Evolutionary conservation across 2,888 invertebrate species (phyloP), one percentile per base, ranked within the genome.

Genomic region (Lithosia quadra): DNA sequence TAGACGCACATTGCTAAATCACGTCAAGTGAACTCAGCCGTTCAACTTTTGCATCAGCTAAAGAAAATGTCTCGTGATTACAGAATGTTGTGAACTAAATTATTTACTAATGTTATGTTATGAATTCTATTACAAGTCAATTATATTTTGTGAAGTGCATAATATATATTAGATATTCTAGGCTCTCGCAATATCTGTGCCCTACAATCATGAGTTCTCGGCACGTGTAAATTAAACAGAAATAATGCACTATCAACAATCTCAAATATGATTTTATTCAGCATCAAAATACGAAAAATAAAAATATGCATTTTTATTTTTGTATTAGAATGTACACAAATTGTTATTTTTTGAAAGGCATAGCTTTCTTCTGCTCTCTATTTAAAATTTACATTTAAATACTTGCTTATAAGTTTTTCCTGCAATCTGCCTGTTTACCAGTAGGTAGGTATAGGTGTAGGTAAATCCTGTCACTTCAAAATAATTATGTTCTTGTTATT

Each of bases 1-100:
- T 72, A 69, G 72, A 76, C 81, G 74, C 76, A 75, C 67, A 70
- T 21, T 43, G 65, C 61, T 69, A 76, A 76, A 78, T 76, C 53
- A 22, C 43, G 49, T 24, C 22, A 43, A 59, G 63, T 62, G 58
- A 63, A 59, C 39, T 65, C 33, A 49, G 21, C 34, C 69, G 39
- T 57, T 49, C 34, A 21, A 53, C n/a, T 43, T n/a, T 55, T 80
- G 76, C 63, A 73, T 76, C 72, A 63, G 67, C 22, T 9, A 43
- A 67, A 55, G 65, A 76, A 76, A 78, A 66, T 73, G 73, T 74
- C 68, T 76, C 55, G 18, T 63, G 49, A 58, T 73, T 55, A 33
- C 56, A 13, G 60, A 62, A 68, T 34, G 18, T 34, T n/a, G 15
- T 58, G 0, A 58, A 28, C 33, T 56, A 28, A 10, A 15, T 56